Percentiles rank a stretch among this genome's conserved stretches.
phyloP scores from a whole-genome alignment of 2,797 vertebrate genomes.

The Pseudomugil tenellus region DNA sequence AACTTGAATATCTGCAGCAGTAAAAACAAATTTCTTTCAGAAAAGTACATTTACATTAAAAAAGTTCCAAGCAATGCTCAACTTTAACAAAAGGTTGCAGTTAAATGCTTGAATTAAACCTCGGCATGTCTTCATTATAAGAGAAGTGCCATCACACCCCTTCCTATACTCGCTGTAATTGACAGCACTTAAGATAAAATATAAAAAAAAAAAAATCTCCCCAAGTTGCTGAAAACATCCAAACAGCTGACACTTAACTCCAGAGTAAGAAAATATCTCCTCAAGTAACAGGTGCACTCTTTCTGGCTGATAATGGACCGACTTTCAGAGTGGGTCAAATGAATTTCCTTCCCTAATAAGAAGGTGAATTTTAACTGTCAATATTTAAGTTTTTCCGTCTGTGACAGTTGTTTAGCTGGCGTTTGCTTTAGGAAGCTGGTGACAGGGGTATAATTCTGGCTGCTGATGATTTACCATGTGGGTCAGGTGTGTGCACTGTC shows the following conservation, averaged over 20 bases:
- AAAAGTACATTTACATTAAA: not conserved
- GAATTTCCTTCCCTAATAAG: slow-evolving; percentile 72
- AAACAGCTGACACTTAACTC: slow-evolving; percentile 46
- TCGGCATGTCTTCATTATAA: slow-evolving; percentile 47
- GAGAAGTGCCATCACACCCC: slow-evolving; percentile 29
- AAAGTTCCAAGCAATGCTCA: slow-evolving; percentile 5
- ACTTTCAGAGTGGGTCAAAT: slow-evolving; percentile 61
- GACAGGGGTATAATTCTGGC: slow-evolving; percentile 72
- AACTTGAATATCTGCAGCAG: not conserved
- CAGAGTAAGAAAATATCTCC: slow-evolving; percentile 32
- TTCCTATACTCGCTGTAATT: slow-evolving; percentile 50
- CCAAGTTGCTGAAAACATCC: slow-evolving; percentile 38
- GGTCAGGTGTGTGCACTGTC: slow-evolving; percentile 71
- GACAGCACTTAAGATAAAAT: slow-evolving; percentile 70
- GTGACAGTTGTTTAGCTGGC: slow-evolving; percentile 75
- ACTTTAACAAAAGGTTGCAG: slow-evolving; percentile 34
- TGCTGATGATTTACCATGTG: slow-evolving; percentile 73
- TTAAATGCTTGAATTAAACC: slow-evolving; percentile 35
- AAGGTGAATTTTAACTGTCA: slow-evolving; percentile 68
- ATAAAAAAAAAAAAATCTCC: slow-evolving; percentile 23
- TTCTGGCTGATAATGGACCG: slow-evolving; percentile 70
- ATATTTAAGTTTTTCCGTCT: slow-evolving; percentile 67
- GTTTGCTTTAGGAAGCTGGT: slow-evolving; percentile 69
- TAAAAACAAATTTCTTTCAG: not conserved
- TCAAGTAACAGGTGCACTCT: slow-evolving; percentile 52